Conservation (phyloP, 2,888 invertebrate species). For the Steinernema carpocapsae region DNA sequence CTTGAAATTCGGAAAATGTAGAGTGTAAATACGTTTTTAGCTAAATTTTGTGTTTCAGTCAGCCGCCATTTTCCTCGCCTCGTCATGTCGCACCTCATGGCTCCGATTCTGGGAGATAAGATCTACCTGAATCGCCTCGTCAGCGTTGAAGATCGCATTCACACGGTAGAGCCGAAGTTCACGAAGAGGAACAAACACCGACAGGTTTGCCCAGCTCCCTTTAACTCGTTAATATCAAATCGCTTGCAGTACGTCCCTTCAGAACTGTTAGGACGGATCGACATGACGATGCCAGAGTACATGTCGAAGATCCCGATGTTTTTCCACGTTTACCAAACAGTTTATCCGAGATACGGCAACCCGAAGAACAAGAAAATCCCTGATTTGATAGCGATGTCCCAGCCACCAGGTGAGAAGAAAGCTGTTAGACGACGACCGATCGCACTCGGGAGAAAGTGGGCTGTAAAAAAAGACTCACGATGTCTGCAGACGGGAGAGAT, state of each 20-base stretch:
- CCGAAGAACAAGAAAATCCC: constrained; percentile 45
- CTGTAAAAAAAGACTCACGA: neutral
- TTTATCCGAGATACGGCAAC: constrained; percentile 44
- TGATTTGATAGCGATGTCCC: constrained; percentile 47
- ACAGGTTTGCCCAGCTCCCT: constrained; percentile 32
- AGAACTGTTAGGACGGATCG: constrained; percentile 38
- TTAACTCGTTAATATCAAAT: constrained; percentile 36
- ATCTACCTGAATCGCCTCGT: constrained; percentile 51
- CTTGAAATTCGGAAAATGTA: constrained; percentile 49
- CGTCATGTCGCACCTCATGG: constrained; percentile 47
- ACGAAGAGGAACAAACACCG: constrained; percentile 22
- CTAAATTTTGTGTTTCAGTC: constrained; percentile 41
- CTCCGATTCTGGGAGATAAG: constrained; percentile 53
- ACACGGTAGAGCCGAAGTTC: constrained; percentile 43
- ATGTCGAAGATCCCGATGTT: constrained; percentile 49
- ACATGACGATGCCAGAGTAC: constrained; percentile 35
- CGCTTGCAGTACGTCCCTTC: constrained; percentile 42
- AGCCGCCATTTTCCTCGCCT: constrained; percentile 55
- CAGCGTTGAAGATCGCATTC: constrained; percentile 44
- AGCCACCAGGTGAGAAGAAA: constrained; percentile 45
- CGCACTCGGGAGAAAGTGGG: too few species aligned
- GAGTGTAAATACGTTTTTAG: neutral
- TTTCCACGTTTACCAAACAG: constrained; percentile 52
- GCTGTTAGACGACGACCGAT: neutral
- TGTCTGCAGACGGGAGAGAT: too few species aligned